A percentile compares a stretch with the other conserved stretches of the same genome.
Conservation (phyloP, 2,797 vertebrate species). For the Malurus leucopterus region DNA sequence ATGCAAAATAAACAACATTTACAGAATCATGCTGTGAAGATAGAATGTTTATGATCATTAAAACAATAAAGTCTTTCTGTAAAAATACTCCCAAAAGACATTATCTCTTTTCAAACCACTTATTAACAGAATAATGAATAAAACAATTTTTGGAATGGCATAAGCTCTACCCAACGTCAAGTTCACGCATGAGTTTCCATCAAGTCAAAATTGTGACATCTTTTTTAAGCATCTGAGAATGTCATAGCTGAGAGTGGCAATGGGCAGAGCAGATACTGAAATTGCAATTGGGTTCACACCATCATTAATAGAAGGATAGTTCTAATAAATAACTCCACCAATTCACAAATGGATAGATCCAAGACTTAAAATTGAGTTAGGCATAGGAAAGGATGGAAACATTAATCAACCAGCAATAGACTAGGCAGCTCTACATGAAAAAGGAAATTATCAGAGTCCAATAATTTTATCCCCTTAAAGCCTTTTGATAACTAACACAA, state of each 20-base stretch:
- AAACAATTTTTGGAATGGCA: background rate
- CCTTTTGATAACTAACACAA: background rate
- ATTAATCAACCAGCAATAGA: background rate
- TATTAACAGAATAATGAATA: background rate
- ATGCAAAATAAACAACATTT: background rate
- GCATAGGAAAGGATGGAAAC: background rate
- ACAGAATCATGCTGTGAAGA: background rate
- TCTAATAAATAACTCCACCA: background rate
- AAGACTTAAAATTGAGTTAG: background rate
- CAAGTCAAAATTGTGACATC: background rate
- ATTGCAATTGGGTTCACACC: rapidly evolving
- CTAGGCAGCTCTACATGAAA: background rate
- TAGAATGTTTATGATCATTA: background rate
- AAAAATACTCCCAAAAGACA: background rate
- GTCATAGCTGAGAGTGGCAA: background rate
- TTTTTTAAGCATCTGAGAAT: background rate
- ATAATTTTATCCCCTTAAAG: background rate
- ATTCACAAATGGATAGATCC: background rate
- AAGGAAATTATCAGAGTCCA: background rate
- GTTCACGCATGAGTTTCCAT: background rate
- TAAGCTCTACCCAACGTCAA: background rate
- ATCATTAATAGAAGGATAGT: background rate
- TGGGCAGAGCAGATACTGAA: background rate
- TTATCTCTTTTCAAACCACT: background rate
- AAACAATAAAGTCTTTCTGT: background rate